Conservation (phyloP, 1,140 invertebrate species). For the Latrodectus geometricus region DNA sequence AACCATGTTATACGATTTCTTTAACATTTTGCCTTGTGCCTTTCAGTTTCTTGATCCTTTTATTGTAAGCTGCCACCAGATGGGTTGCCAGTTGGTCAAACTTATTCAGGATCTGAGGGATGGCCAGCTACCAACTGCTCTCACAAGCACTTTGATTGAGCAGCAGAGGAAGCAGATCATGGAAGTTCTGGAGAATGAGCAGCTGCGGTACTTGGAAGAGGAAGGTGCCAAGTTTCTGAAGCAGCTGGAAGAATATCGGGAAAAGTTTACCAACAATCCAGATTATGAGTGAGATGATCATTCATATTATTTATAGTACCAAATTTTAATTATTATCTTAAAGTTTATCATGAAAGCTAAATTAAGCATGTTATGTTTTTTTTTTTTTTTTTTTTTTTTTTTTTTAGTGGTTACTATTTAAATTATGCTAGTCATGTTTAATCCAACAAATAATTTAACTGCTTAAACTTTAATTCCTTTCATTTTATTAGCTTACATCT, state of each 20-base stretch:
- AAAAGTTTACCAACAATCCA: slow-evolving; percentile 63
- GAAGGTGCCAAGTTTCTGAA: slow-evolving; percentile 66
- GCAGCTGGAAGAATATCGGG: slow-evolving; percentile 64
- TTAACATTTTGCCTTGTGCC: neutral
- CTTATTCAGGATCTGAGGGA: slow-evolving; percentile 66
- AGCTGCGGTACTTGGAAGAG: slow-evolving; percentile 65
- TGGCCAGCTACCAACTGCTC: slow-evolving; percentile 64
- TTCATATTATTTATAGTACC: neutral
- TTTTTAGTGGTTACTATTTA: too few species aligned
- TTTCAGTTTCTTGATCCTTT: slow-evolving; percentile 68
- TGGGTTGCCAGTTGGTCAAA: slow-evolving; percentile 66
- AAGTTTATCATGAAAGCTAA: too few species aligned
- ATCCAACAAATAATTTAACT: too few species aligned
- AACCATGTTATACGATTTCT: too few species aligned
- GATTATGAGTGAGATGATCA: slow-evolving; percentile 66
- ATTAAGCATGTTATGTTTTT: too few species aligned
- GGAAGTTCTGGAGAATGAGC: slow-evolving; percentile 66
- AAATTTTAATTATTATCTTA: neutral
- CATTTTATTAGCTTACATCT: too few species aligned
- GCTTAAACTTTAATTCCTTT: too few species aligned
- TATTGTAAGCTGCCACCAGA: slow-evolving; percentile 65
- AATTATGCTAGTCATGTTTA: too few species aligned
- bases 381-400: too few species aligned
- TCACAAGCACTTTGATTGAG: slow-evolving; percentile 65
- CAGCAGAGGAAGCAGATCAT: slow-evolving; percentile 66